These are phyloP conservation scores for Anastatus disparis DNA, from an alignment of 1,140 invertebrate genomes.

Conservation along the genomic window DNA sequence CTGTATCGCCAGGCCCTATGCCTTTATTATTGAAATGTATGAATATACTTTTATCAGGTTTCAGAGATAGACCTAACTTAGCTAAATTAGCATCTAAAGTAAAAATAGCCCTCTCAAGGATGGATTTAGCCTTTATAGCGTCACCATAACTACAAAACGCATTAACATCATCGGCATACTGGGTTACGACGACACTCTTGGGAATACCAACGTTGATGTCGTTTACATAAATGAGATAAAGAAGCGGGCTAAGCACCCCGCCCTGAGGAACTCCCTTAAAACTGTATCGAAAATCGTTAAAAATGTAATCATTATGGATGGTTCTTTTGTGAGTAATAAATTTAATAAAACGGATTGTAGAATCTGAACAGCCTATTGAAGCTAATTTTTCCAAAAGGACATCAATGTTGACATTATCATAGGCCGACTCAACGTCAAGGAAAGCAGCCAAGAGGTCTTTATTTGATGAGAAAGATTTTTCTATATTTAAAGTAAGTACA, in stretches of 20 bases:
- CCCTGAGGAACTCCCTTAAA: background rate
- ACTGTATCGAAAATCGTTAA: too few relatives aligned
- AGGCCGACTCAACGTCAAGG: conserved; percentile 22
- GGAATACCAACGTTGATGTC: background rate
- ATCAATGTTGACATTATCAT: conserved; percentile 25
- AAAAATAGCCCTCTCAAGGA: background rate
- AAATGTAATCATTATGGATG: background rate
- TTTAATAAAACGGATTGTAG: background rate
- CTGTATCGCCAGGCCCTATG: background rate
- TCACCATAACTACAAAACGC: background rate
- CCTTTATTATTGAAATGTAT: background rate
- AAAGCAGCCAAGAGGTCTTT: conserved; percentile 10
- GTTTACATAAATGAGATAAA: background rate
- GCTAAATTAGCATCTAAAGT: background rate
- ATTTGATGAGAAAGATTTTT: background rate
- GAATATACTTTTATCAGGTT: background rate
- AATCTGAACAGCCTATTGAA: background rate
- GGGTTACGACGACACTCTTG: background rate
- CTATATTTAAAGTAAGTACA: background rate
- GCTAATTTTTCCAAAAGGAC: conserved; percentile 4
- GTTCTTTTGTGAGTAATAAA: too few relatives aligned
- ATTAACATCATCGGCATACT: background rate
- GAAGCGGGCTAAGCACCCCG: background rate
- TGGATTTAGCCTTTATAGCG: background rate
- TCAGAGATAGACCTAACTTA: background rate